A percentile compares a stretch with the other conserved stretches of the same genome.
Evolutionary conservation across 2,113 vertebrate species (phyloP).

Genomic region (Otolemur garnettii): DNA sequence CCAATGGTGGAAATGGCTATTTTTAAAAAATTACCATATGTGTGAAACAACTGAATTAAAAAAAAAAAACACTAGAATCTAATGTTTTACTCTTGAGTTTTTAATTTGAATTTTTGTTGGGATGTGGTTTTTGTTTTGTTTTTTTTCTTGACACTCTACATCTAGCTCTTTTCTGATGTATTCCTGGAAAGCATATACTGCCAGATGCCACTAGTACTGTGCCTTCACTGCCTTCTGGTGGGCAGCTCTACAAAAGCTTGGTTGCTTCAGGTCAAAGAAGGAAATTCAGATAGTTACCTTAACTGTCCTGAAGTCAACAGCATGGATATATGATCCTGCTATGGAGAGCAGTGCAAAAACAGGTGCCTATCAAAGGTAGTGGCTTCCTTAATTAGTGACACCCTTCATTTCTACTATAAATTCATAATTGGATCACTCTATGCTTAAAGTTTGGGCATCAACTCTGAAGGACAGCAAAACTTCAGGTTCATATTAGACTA

Average conservation of each 20-base stretch:
- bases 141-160: background rate
- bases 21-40: background rate
- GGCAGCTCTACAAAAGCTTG: background rate
- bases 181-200: conserved; percentile 15
- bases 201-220: conserved; percentile 18
- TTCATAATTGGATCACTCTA: background rate
- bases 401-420: background rate
- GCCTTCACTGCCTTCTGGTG: conserved; percentile 47
- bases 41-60: background rate
- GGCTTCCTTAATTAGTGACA: background rate
- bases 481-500: background rate
- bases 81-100: background rate
- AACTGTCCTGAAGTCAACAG: background rate
- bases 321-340: background rate
- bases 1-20: background rate
- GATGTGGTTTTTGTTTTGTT: background rate
- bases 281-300: background rate
- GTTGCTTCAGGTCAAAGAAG: background rate
- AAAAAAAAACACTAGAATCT: background rate
- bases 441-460: background rate
- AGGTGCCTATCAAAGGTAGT: background rate
- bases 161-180: background rate
- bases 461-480: conserved; percentile 14
- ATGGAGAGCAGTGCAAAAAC: background rate
- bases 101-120: conserved; percentile 1